A percentile compares a stretch with the other conserved stretches of the same genome.
These are phyloP conservation scores for Salpingus planirostris DNA, from an alignment of 2,888 invertebrate species.

Conservation along the genomic window DNA sequence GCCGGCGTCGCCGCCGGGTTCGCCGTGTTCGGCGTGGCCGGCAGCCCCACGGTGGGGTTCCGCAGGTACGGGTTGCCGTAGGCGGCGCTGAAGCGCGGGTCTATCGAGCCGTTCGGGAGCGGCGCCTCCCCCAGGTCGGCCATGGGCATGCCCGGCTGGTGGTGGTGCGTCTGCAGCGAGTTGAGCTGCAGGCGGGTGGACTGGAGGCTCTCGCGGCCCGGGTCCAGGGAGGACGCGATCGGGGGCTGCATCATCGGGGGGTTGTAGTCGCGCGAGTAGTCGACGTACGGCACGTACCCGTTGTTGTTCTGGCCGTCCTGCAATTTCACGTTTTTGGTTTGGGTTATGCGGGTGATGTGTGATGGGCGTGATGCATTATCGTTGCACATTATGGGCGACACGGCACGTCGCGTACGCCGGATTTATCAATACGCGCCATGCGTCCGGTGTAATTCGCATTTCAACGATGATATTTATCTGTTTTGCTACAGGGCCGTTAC, in stretches of 20 bases:
- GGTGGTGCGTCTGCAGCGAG: conserved; percentile 36
- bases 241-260: conserved; percentile 61
- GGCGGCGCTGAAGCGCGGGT: conserved; percentile 80
- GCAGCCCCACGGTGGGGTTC: conserved; percentile 53
- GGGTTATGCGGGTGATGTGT: background rate
- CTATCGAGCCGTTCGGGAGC: conserved; percentile 48
- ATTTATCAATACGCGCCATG: too few relatives aligned
- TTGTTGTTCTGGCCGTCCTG: conserved; percentile 77
- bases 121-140: conserved; percentile 35
- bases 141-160: conserved; percentile 34
- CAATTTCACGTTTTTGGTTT: conserved; percentile 9
- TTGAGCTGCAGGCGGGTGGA: conserved; percentile 41
- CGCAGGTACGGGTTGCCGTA: conserved; percentile 79
- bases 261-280: conserved; percentile 81
- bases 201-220: conserved; percentile 36
- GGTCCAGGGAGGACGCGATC: conserved; percentile 47
- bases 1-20: conserved; percentile 74
- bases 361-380: too few relatives aligned
- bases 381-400: too few relatives aligned
- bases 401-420: too few relatives aligned
- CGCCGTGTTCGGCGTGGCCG: conserved; percentile 55
- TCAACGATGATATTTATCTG: too few relatives aligned
- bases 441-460: too few relatives aligned
- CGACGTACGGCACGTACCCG: conserved; percentile 81
- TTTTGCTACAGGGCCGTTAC: too few relatives aligned